phyloP scores from a whole-genome alignment of 2,113 vertebrate species.

The Willisornis vidua region DNA sequence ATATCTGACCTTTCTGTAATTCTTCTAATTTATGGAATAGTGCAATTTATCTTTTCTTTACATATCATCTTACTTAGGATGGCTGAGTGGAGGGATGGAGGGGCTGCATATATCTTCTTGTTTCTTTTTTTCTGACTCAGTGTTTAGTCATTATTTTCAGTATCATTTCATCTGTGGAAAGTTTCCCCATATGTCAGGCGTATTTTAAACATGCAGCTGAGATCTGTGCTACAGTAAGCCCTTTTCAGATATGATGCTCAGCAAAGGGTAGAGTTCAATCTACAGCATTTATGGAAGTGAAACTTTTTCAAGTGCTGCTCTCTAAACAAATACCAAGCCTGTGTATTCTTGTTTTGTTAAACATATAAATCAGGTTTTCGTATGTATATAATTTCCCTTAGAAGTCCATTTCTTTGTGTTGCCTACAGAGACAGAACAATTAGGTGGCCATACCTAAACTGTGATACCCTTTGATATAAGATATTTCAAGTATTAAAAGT shows the following conservation, averaged over 20 bases:
- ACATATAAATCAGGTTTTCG: background rate
- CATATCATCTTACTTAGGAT: conserved; percentile 6
- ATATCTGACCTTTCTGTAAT: conserved; percentile 56
- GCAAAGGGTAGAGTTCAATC: conserved; percentile 10
- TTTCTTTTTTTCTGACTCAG: conserved; percentile 58
- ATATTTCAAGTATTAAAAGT: background rate
- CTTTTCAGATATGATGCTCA: conserved; percentile 1
- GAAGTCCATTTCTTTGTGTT: background rate
- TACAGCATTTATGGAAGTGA: background rate
- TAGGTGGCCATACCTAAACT: background rate
- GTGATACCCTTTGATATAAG: background rate
- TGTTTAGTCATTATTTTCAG: conserved; percentile 64
- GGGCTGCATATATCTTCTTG: conserved; percentile 17
- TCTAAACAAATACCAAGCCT: background rate
- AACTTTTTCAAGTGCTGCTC: background rate
- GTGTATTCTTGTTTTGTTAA: background rate
- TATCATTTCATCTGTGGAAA: conserved; percentile 55
- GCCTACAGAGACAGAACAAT: background rate
- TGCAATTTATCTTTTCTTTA: conserved; percentile 53
- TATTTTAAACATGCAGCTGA: conserved; percentile 29
- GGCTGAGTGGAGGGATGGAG: background rate
- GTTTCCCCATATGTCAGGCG: conserved; percentile 33
- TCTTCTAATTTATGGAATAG: conserved; percentile 29
- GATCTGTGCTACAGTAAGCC: background rate
- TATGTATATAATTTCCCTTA: background rate